These are phyloP conservation scores for Hermaeophaga mercurialis DNA, from an alignment of 2,888 invertebrate genomes.

Conservation along the genomic window DNA sequence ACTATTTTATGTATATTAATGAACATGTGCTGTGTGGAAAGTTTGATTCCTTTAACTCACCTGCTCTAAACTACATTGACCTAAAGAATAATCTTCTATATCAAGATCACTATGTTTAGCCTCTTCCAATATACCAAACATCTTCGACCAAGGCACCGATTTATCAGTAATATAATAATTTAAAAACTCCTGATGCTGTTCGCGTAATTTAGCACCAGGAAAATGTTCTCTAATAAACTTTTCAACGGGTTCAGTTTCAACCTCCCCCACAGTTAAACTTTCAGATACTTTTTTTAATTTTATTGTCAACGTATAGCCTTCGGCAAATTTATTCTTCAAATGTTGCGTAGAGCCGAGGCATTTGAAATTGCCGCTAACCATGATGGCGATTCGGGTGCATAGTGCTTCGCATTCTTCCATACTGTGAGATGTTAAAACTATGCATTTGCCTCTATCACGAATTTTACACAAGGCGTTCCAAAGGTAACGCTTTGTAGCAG, in stretches of 20 bases:
- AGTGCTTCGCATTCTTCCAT: slow-evolving; percentile 89
- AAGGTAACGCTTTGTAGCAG: slow-evolving; percentile 77
- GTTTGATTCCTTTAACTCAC: slow-evolving; percentile 39
- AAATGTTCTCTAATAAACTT: slow-evolving; percentile 49
- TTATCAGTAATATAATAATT: slow-evolving; percentile 71
- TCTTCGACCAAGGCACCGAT: slow-evolving; percentile 70
- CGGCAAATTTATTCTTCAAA: slow-evolving; percentile 78
- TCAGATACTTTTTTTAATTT: slow-evolving; percentile 53
- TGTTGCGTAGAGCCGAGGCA: slow-evolving; percentile 83
- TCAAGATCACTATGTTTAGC: slow-evolving; percentile 53
- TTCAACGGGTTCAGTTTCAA: slow-evolving; percentile 41
- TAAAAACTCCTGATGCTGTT: slow-evolving; percentile 73
- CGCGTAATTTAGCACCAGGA: slow-evolving; percentile 59
- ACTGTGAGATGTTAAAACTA: slow-evolving; percentile 83
- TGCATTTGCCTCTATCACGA: slow-evolving; percentile 72
- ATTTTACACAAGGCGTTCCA: slow-evolving; percentile 77
- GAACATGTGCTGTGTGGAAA: no score
- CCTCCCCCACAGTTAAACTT: slow-evolving; percentile 26
- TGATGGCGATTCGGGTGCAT: slow-evolving; percentile 79
- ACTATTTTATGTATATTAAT: no score
- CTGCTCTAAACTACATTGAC: slow-evolving; percentile 83
- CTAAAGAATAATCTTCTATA: slow-evolving; percentile 81
- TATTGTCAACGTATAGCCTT: slow-evolving; percentile 59
- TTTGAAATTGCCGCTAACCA: slow-evolving; percentile 84
- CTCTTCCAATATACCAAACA: slow-evolving; percentile 78